phyloP scores from a whole-genome alignment of 2,888 invertebrate species.

The Neoascia interrupta region DNA sequence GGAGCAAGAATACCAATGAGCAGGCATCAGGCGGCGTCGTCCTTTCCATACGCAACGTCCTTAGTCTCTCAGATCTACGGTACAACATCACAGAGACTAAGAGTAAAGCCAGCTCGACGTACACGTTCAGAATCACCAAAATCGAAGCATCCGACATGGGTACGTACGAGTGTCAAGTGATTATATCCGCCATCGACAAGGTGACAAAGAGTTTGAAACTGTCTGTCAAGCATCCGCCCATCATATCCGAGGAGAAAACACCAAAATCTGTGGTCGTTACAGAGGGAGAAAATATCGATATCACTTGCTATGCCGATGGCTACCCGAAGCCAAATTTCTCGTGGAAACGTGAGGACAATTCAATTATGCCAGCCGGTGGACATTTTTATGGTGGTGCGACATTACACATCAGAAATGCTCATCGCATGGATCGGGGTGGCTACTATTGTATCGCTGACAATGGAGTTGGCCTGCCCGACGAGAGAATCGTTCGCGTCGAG shows the following conservation, averaged over 20 bases:
- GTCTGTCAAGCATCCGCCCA: slow-evolving; percentile 77
- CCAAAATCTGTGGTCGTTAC: slow-evolving; percentile 74
- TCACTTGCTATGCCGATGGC: slow-evolving; percentile 88
- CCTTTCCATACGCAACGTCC: slow-evolving; percentile 76
- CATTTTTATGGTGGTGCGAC: slow-evolving; percentile 74
- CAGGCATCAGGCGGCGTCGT: slow-evolving; percentile 74
- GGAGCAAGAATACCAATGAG: slow-evolving; percentile 76
- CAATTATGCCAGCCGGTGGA: slow-evolving; percentile 79
- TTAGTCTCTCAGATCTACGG: slow-evolving; percentile 76
- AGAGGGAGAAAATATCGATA: slow-evolving; percentile 76
- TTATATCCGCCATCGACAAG: slow-evolving; percentile 76
- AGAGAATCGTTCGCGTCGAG: slow-evolving; percentile 76
- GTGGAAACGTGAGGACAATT: slow-evolving; percentile 85
- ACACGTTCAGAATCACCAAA: slow-evolving; percentile 76
- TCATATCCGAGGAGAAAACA: slow-evolving; percentile 75
- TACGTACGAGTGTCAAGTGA: slow-evolving; percentile 78
- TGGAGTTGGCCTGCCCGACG: slow-evolving; percentile 77
- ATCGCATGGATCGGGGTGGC: slow-evolving; percentile 78
- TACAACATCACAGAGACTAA: slow-evolving; percentile 74
- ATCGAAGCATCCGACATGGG: slow-evolving; percentile 78
- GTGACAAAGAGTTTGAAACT: slow-evolving; percentile 75
- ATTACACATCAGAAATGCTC: slow-evolving; percentile 74
- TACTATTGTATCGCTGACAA: slow-evolving; percentile 79
- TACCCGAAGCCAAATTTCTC: slow-evolving; percentile 87
- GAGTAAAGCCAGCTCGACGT: slow-evolving; percentile 73